phyloP scores from a whole-genome alignment of 2,888 invertebrate species.

The Stenotaenia linearis region DNA sequence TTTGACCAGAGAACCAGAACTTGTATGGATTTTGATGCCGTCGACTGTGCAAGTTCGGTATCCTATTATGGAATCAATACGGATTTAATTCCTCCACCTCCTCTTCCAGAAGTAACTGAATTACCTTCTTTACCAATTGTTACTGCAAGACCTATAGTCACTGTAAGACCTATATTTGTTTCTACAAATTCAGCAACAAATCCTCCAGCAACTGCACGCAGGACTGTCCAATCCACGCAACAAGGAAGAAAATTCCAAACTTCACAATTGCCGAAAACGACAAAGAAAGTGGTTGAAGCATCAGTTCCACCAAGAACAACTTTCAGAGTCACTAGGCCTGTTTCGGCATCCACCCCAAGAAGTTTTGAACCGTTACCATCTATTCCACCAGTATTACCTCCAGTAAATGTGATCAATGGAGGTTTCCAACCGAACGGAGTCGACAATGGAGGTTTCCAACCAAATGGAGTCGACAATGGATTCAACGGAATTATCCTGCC shows the following conservation, averaged over 20 bases:
- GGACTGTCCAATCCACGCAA: not conserved
- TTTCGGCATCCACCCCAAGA: not conserved
- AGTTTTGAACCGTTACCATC: not conserved
- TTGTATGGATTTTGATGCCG: constrained; percentile 62
- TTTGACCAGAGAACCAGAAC: constrained; percentile 74
- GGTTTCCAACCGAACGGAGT: not conserved
- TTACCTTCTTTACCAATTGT: not conserved
- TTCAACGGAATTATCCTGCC: not conserved
- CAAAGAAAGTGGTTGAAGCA: not conserved
- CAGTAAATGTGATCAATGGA: not conserved
- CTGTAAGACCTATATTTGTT: not conserved
- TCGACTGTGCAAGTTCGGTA: constrained; percentile 8
- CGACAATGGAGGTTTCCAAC: not conserved
- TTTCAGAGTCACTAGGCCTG: not conserved
- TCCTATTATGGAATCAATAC: not conserved
- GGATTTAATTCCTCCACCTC: not conserved
- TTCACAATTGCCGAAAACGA: not conserved
- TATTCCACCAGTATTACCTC: not conserved
- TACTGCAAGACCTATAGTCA: not conserved
- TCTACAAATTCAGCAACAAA: not conserved
- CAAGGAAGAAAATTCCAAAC: not conserved
- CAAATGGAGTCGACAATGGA: not conserved
- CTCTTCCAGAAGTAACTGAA: not conserved
- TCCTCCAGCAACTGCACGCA: not conserved
- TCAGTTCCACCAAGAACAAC: not conserved